Percentiles rank a stretch among this genome's conserved stretches.
These are phyloP conservation scores for Alethe castanea DNA, from an alignment of 2,113 vertebrate species.

Conservation along the genomic window DNA sequence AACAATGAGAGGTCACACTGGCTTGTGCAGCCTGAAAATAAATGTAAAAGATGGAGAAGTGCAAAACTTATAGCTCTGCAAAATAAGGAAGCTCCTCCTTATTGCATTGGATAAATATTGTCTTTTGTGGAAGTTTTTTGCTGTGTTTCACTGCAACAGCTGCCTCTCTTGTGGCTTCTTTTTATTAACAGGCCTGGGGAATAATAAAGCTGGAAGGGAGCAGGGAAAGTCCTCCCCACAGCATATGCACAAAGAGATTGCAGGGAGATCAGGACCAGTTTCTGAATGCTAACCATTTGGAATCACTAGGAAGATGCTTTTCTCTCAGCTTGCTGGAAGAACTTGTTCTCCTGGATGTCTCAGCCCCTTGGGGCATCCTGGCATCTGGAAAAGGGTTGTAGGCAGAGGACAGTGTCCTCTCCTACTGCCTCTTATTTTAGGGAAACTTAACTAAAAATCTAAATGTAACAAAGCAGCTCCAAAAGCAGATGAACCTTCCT, in stretches of 20 bases:
- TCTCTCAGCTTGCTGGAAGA: not conserved
- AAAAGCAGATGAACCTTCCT: not conserved
- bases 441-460: not conserved
- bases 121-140: not conserved
- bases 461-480: not conserved
- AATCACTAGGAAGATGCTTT: not conserved
- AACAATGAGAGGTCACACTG: not conserved
- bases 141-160: not conserved
- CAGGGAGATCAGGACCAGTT: not conserved
- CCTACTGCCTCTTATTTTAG: not conserved
- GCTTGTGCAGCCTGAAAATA: not conserved
- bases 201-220: not conserved
- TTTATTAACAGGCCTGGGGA: not conserved
- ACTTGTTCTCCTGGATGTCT: not conserved
- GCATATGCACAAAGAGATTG: not conserved
- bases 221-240: not conserved
- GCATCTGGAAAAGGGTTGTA: not conserved
- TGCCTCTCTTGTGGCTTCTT: not conserved
- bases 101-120: not conserved
- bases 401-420: not conserved
- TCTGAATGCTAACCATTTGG: not conserved
- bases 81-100: not conserved
- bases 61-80: not conserved
- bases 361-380: not conserved
- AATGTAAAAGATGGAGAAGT: not conserved